Percentiles rank a stretch among this genome's conserved stretches.
phyloP scores from a whole-genome alignment of 2,888 invertebrate species.

The Microdon myrmicae region DNA sequence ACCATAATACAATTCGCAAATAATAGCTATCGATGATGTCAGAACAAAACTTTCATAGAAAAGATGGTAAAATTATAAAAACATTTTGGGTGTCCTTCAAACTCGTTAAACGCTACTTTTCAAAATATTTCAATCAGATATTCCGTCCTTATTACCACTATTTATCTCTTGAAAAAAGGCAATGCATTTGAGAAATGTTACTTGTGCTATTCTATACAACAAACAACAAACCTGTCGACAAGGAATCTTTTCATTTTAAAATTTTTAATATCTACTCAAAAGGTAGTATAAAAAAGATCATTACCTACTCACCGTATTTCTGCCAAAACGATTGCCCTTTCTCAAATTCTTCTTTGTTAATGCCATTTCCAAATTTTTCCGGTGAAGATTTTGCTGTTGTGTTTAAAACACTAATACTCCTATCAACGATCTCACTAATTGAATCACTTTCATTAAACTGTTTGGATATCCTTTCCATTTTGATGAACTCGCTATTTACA shows the following conservation, averaged over 20 bases:
- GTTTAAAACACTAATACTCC: conserved; percentile 14
- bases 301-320: conserved; percentile 64
- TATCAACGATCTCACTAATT: conserved; percentile 5
- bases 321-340: conserved; percentile 57
- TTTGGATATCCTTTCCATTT: conserved; percentile 3
- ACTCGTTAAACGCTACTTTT: too few relatives aligned
- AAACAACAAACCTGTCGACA: not conserved
- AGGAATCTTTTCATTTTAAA: not conserved
- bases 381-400: not conserved
- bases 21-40: too few relatives aligned
- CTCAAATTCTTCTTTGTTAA: conserved; percentile 22
- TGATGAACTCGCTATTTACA: conserved; percentile 40
- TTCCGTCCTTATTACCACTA: too few relatives aligned
- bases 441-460: conserved; percentile 5
- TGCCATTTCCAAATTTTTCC: conserved; percentile 14
- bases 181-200: too few relatives aligned
- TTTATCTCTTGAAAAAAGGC: too few relatives aligned
- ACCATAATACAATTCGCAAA: too few relatives aligned
- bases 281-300: conserved; percentile 42
- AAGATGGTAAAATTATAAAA: too few relatives aligned
- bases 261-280: not conserved
- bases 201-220: too few relatives aligned
- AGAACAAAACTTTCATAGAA: too few relatives aligned
- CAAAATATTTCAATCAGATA: too few relatives aligned
- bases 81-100: too few relatives aligned